Conservation (phyloP, 2,797 vertebrate species). For the Myoxocephalus aenaeus region DNA sequence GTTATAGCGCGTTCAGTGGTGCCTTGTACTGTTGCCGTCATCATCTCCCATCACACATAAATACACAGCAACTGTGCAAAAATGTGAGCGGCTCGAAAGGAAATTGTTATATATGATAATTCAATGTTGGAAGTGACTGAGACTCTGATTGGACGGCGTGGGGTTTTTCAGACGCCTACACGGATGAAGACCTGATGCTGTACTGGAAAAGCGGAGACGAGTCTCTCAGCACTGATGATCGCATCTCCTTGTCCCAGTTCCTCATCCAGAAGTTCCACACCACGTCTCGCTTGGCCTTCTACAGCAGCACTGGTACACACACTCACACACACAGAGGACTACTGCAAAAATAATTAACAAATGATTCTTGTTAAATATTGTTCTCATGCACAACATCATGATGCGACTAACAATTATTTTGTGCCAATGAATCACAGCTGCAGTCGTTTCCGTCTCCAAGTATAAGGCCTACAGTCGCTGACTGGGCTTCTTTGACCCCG, state of each 20-base stretch:
- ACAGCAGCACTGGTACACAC: conserved; percentile 93
- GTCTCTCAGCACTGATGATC: conserved; percentile 95
- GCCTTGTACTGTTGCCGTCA: too few relatives aligned
- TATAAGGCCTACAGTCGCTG: background rate
- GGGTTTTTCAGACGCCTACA: conserved; percentile 91
- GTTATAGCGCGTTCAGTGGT: too few relatives aligned
- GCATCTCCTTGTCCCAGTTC: conserved; percentile 96
- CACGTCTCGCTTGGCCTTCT: conserved; percentile 96
- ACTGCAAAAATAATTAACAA: background rate
- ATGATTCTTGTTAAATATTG: background rate
- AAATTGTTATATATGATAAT: background rate
- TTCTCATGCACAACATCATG: background rate
- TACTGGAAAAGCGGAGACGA: conserved; percentile 98
- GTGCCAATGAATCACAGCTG: background rate
- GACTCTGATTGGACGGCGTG: background rate
- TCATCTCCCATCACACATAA: too few relatives aligned
- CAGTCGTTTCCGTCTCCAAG: background rate
- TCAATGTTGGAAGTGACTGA: background rate
- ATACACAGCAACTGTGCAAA: too few relatives aligned
- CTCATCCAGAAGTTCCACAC: conserved; percentile 98
- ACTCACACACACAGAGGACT: background rate
- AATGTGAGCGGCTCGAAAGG: too few relatives aligned
- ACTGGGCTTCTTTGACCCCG: background rate
- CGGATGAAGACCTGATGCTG: conserved; percentile 97
- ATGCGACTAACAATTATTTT: background rate